Evolutionary conservation across 2,113 vertebrate genomes (phyloP).

Genomic region (Eretmochelys imbricata): DNA sequence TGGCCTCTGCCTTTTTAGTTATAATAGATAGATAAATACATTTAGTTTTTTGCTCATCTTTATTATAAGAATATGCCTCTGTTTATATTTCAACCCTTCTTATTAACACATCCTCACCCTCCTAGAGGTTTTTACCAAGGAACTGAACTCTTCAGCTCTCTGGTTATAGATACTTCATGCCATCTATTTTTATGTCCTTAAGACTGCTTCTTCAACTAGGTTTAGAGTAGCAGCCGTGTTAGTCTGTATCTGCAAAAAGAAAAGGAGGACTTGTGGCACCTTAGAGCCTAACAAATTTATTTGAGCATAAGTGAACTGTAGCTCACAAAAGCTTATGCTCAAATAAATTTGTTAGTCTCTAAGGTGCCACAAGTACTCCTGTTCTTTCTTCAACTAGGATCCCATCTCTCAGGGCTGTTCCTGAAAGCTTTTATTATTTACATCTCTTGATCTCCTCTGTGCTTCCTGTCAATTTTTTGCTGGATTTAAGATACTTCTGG

Average conservation of each 20-base stretch:
- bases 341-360: no score
- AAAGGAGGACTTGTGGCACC: no score
- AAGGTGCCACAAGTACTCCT: no score
- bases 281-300: no score
- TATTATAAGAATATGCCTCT: background rate
- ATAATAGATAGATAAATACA: background rate
- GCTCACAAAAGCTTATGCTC: no score
- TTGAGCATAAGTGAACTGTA: no score
- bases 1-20: background rate
- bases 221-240: no score
- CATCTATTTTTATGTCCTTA: background rate
- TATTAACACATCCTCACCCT: background rate
- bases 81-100: conserved; percentile 3
- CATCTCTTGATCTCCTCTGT: background rate
- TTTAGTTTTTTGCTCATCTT: background rate
- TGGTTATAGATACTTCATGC: background rate
- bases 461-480: conserved; percentile 24
- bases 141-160: background rate
- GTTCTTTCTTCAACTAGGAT: conserved; percentile 1
- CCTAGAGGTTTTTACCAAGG: conserved; percentile 19
- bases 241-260: no score
- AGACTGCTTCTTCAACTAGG: conserved; percentile 29
- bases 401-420: background rate
- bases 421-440: conserved; percentile 3
- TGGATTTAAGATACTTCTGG: conserved; percentile 14